phyloP scores from a whole-genome alignment of 2,113 vertebrate genomes.

The Neoarius graeffei region DNA sequence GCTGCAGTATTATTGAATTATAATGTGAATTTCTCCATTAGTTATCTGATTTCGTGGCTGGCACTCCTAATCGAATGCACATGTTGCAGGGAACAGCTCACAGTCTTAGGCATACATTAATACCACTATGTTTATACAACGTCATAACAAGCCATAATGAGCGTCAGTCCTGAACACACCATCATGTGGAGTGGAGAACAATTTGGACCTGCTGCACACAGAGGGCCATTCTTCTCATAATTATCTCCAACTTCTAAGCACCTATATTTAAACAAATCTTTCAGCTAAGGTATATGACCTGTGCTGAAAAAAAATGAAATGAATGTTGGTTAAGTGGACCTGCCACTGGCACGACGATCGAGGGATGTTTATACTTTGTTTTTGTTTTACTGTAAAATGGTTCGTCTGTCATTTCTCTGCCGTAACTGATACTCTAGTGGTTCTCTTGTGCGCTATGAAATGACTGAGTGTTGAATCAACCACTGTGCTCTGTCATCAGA shows the following conservation, averaged over 20 bases:
- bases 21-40: conserved; percentile 33
- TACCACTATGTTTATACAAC: conserved; percentile 31
- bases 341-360: neutral
- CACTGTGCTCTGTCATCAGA: neutral
- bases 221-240: conserved; percentile 25
- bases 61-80: conserved; percentile 32
- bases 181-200: neutral
- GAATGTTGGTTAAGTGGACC: conserved; percentile 1
- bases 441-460: conserved; percentile 28
- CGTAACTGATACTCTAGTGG: conserved; percentile 23
- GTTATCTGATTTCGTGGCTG: conserved; percentile 33
- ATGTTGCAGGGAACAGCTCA: conserved; percentile 26
- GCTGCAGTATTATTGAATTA: conserved; percentile 5
- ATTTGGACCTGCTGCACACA: conserved; percentile 3
- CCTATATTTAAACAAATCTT: conserved; percentile 17
- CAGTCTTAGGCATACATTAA: conserved; percentile 22
- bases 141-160: conserved; percentile 24
- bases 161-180: neutral
- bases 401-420: conserved; percentile 29
- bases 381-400: conserved; percentile 6
- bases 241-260: conserved; percentile 2
- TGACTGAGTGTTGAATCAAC: conserved; percentile 30
- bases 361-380: conserved; percentile 2
- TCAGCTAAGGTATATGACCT: neutral
- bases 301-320: conserved; percentile 28